Evolutionary conservation across 2,888 invertebrate genomes (phyloP).

Genomic region (Stratiomys singularior): DNA sequence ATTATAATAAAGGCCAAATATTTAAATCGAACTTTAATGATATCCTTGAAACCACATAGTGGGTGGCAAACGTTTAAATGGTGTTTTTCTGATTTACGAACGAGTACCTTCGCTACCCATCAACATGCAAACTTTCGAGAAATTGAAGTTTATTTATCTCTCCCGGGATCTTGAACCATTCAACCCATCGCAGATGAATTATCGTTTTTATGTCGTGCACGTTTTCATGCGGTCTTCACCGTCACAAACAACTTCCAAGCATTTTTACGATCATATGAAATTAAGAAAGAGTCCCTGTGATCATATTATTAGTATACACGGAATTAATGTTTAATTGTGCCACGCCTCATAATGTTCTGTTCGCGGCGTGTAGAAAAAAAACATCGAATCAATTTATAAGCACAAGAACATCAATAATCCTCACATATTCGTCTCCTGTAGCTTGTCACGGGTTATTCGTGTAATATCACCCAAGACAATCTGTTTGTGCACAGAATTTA

Average conservation of each 20-base stretch:
- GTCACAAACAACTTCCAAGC: not conserved
- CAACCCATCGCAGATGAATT: not conserved
- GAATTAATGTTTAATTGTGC: constrained; percentile 35
- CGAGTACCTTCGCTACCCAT: not conserved
- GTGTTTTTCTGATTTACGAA: constrained; percentile 6
- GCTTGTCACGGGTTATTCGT: constrained; percentile 21
- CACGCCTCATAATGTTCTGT: constrained; percentile 22
- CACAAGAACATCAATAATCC: constrained; percentile 28
- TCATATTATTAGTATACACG: not conserved
- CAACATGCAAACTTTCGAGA: not conserved
- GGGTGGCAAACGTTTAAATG: not conserved
- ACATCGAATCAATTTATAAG: constrained; percentile 26
- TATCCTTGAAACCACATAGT: no score
- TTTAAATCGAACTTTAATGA: no score
- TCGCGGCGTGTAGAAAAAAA: constrained; percentile 15
- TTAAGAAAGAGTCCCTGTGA: not conserved
- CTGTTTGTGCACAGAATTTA: constrained; percentile 29
- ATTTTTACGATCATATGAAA: not conserved
- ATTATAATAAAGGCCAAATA: no score
- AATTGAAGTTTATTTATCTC: not conserved
- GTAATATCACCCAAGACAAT: constrained; percentile 38
- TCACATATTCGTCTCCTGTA: not conserved
- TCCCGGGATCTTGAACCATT: no score
- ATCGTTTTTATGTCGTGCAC: not conserved
- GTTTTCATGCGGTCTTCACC: not conserved